These are phyloP conservation scores for Nasonia longicornis DNA, from an alignment of 1,140 invertebrate species.

Conservation along the genomic window DNA sequence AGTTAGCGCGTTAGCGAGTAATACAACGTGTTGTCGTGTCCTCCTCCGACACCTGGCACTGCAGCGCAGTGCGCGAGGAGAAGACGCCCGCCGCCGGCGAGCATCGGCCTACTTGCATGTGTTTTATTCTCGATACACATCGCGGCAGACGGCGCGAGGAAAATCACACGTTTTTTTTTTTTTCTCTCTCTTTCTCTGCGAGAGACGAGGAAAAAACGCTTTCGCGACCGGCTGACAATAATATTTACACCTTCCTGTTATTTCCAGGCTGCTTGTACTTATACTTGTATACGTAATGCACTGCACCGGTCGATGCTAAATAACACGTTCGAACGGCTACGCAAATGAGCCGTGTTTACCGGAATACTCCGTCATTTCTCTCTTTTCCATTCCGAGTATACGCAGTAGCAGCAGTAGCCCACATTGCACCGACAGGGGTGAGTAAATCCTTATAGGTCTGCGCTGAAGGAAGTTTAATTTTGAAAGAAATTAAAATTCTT, in stretches of 20 bases:
- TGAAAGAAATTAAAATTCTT: conserved; percentile 8
- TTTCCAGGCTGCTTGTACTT: not conserved
- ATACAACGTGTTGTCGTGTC: not conserved
- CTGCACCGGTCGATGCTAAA: not conserved
- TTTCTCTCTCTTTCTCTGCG: not conserved
- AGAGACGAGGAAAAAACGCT: no score
- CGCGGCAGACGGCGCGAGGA: not conserved
- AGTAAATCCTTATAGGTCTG: not conserved
- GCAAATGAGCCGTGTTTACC: not conserved
- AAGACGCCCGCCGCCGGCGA: not conserved
- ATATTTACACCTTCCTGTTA: conserved; percentile 1
- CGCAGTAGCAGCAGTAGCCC: no score
- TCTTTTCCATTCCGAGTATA: no score
- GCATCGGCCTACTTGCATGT: not conserved
- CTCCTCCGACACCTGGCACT: conserved; percentile 51
- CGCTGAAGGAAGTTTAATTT: not conserved
- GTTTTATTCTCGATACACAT: conserved; percentile 22
- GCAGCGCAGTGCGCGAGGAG: not conserved
- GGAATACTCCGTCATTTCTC: not conserved
- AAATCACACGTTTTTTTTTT: conserved; percentile 26
- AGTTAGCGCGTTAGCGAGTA: conserved; percentile 58
- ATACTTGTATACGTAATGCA: no score
- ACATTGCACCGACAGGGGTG: no score
- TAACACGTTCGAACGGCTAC: not conserved
- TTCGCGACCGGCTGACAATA: not conserved